Evolutionary conservation across 2,113 vertebrate species (phyloP).

Genomic region (Archocentrus centrarchus): DNA sequence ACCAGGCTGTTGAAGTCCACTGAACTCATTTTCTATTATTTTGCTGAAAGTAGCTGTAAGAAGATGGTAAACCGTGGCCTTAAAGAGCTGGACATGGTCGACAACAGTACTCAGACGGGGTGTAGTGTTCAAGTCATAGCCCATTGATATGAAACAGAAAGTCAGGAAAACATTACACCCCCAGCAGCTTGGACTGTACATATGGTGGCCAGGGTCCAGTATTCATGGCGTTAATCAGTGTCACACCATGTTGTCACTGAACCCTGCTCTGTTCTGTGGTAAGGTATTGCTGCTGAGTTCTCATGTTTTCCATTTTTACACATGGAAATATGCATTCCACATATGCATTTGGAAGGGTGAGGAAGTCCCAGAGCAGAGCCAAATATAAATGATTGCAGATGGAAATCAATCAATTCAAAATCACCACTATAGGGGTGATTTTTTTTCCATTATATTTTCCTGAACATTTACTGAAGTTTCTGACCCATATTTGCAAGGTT

Average conservation of each 20-base stretch:
- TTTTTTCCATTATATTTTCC: not conserved
- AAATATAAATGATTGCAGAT: not conserved
- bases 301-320: not conserved
- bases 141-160: too few species aligned
- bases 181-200: not conserved
- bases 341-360: not conserved
- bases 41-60: not conserved
- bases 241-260: not conserved
- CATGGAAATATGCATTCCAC: not conserved
- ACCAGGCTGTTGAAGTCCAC: not conserved
- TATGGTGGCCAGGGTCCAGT: not conserved
- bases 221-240: not conserved
- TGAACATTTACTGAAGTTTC: not conserved
- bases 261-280: not conserved
- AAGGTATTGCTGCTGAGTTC: not conserved
- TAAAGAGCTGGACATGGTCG: not conserved
- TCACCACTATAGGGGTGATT: not conserved
- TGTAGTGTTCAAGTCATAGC: not conserved
- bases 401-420: not conserved
- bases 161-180: not conserved
- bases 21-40: not conserved
- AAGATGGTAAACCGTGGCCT: not conserved
- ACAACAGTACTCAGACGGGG: too few species aligned
- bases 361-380: not conserved
- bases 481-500: not conserved